These are phyloP conservation scores for Formicarius rufipectus DNA, from an alignment of 2,113 vertebrate species.

Conservation along the genomic window DNA sequence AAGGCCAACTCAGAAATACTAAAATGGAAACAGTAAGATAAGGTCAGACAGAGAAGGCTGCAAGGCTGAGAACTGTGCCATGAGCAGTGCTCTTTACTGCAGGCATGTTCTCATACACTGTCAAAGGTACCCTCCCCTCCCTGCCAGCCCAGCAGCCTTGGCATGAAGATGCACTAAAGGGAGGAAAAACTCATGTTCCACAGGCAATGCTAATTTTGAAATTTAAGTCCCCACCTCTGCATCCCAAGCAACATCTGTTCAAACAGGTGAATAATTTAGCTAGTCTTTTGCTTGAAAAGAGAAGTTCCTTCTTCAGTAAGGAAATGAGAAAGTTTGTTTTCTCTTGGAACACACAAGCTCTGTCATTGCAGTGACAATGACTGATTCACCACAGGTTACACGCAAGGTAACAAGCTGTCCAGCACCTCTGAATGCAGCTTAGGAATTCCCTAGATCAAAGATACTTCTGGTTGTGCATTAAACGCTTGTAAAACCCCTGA, in stretches of 20 bases:
- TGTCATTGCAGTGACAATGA: not conserved
- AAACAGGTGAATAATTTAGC: not conserved
- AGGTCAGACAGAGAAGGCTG: not conserved
- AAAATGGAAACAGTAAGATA: not conserved
- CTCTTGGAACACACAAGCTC: not conserved
- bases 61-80: not conserved
- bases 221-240: not conserved
- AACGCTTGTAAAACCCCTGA: not conserved
- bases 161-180: not conserved
- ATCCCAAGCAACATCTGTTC: not conserved
- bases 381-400: not conserved
- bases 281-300: not conserved
- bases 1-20: not conserved
- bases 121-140: not conserved
- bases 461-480: not conserved
- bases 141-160: not conserved
- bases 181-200: not conserved
- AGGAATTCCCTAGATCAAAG: not conserved
- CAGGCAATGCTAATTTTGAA: not conserved
- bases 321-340: not conserved
- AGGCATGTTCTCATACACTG: rapidly evolving
- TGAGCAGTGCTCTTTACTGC: not conserved
- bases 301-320: not conserved
- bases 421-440: not conserved
- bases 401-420: not conserved